A percentile compares a stretch with the other conserved stretches of the same genome.
Evolutionary conservation across 2,797 vertebrate genomes (phyloP).

Genomic region (Channallabes apus): DNA sequence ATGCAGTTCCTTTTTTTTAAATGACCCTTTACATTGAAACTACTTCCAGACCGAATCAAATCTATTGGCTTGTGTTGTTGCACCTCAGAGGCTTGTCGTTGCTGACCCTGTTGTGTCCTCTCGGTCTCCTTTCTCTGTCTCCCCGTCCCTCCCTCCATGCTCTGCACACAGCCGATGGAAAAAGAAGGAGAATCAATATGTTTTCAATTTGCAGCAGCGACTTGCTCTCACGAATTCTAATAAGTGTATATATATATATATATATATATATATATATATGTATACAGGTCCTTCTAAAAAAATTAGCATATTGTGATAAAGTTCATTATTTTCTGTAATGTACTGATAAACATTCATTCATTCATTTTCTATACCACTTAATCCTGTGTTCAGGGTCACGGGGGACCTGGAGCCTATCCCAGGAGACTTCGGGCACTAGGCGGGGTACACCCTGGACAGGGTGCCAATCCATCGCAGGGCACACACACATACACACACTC

Average conservation of each 20-base stretch:
- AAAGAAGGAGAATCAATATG: slow-evolving; percentile 63
- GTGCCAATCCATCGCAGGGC: too few species aligned
- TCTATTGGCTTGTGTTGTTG: not conserved
- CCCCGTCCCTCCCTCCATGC: slow-evolving; percentile 45
- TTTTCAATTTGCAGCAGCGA: slow-evolving; percentile 67
- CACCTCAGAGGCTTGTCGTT: slow-evolving; percentile 13
- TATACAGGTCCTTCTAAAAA: too few species aligned
- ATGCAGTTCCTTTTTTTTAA: not conserved
- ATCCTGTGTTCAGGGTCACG: too few species aligned
- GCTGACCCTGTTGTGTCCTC: slow-evolving; percentile 31
- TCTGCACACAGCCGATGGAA: slow-evolving; percentile 50
- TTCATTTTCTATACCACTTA: too few species aligned
- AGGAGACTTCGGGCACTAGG: too few species aligned
- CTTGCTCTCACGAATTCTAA: slow-evolving; percentile 64
- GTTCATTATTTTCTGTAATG: too few species aligned
- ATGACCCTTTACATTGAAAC: not conserved
- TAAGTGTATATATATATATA: slow-evolving; percentile 29
- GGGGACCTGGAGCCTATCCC: too few species aligned
- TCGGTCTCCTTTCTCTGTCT: slow-evolving; percentile 20
- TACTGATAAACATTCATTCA: too few species aligned
- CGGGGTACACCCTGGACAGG: too few species aligned
- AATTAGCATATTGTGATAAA: too few species aligned
- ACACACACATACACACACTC: too few species aligned
- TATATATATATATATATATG: not conserved
- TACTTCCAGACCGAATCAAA: not conserved